These are phyloP conservation scores for Calameuta idolon DNA, from an alignment of 2,888 invertebrate genomes.

Conservation along the genomic window DNA sequence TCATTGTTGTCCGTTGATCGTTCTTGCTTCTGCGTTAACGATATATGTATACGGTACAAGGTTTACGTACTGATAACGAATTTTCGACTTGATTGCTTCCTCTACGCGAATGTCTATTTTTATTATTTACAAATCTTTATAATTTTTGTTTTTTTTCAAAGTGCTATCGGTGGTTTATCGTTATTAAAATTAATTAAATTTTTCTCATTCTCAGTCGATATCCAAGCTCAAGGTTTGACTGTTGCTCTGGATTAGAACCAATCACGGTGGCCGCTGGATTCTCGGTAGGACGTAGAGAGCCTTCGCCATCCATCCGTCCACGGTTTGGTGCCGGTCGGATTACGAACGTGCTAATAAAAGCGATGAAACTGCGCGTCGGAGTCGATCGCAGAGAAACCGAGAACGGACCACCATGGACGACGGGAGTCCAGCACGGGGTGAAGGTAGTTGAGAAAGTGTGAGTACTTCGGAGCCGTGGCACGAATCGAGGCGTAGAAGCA, in stretches of 20 bases:
- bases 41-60: neutral
- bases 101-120: neutral
- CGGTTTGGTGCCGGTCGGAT: neutral
- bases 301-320: neutral
- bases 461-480: neutral
- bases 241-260: constrained; percentile 3
- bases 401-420: constrained; percentile 5
- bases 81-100: neutral
- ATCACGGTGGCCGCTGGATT: neutral
- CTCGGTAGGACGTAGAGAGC: neutral
- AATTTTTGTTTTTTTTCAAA: neutral
- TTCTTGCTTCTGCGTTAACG: neutral
- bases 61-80: neutral
- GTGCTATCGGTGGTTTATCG: neutral
- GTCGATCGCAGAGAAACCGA: constrained; percentile 6
- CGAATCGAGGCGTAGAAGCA: neutral
- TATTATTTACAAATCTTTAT: neutral
- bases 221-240: constrained; percentile 7
- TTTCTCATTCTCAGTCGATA: neutral
- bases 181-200: constrained; percentile 14
- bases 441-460: neutral
- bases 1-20: neutral
- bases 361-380: constrained; percentile 11
- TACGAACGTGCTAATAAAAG: constrained; percentile 9
- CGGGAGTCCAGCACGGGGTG: neutral